Base-by-base conservation (phyloP, 2,797 vertebrate genomes). In the Phrynocephalus guinanensis region DNA sequence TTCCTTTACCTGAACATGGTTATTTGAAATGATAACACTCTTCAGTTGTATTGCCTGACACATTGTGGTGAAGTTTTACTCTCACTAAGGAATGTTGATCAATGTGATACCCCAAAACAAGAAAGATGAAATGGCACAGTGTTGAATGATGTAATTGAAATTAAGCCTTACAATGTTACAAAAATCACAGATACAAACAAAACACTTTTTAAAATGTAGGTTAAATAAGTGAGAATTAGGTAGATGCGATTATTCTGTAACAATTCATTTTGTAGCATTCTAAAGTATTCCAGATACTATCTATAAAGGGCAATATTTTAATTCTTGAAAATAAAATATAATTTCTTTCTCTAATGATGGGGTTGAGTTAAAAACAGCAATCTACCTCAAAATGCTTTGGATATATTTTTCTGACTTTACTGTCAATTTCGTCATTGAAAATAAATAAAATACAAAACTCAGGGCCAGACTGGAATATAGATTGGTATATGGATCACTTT, bases 151-250 rank as follows among this genome's bases (percentile, higher is more conserved):
- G 80, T 28, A 56, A 7, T 48, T 33, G 67, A 2, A 87, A 71
- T 44, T 3, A 52, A 80, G 10, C 13, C 24, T 66, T 82, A 22
- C 79, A 18, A 13, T 90, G 50, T 75, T 71, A 85, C 79, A 44
- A 44, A 52, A 79, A 30, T 5, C 60, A 63, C 60, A 63, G 15
- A 63, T 68, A 22, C 5, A 13, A 85, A 83, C 76, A 48, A 78
- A 78, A 48, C 1, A 10, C 28, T 60, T 38, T 50, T 90, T 11
- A 81, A 38, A 70, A 82, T 68, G 0, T 83, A 71, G 52, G 26
- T 88, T 88, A 92, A 89, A 80, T 91, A 86, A 75, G 85, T 88
- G 81, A 79, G 28, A 22, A 56, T n/a, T 8, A 1, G 70, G 38
- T 90, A 87, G 90, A 76, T 18, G 44, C 5, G 3, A 11, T 66